Conservation (phyloP, 2,113 vertebrate species). For the Thermophis baileyi region DNA sequence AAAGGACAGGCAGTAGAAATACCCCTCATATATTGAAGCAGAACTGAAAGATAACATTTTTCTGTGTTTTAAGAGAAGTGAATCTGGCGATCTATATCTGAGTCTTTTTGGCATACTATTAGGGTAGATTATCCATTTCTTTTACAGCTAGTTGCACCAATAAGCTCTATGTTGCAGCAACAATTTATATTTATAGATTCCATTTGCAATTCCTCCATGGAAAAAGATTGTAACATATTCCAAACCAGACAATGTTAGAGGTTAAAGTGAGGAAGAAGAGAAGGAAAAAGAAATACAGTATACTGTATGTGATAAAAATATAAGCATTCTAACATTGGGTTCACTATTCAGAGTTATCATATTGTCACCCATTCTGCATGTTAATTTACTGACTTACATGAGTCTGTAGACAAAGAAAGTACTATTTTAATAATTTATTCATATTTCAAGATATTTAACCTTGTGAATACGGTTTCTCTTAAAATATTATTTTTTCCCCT, state of each 20-base stretch:
- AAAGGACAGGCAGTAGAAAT: background rate
- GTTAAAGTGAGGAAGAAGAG: background rate
- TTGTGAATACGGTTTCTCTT: background rate
- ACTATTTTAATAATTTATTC: conserved; percentile 7
- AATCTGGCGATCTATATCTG: background rate
- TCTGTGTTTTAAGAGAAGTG: background rate
- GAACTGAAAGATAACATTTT: background rate
- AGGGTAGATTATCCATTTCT: background rate
- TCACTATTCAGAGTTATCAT: background rate
- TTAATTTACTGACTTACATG: background rate
- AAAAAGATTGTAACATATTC: background rate
- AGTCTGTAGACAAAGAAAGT: background rate
- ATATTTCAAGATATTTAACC: background rate
- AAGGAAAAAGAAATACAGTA: background rate
- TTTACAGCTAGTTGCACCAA: conserved; percentile 13
- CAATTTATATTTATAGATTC: conserved; percentile 14
- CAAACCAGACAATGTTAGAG: background rate
- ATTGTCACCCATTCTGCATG: background rate
- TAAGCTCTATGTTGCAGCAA: background rate
- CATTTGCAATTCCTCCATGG: background rate
- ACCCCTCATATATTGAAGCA: background rate
- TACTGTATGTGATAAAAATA: background rate
- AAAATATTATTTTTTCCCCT: background rate
- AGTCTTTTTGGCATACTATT: background rate
- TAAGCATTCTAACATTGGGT: background rate